Conservation (phyloP, 2,113 vertebrate species). For the Cebidichthys violaceus region DNA sequence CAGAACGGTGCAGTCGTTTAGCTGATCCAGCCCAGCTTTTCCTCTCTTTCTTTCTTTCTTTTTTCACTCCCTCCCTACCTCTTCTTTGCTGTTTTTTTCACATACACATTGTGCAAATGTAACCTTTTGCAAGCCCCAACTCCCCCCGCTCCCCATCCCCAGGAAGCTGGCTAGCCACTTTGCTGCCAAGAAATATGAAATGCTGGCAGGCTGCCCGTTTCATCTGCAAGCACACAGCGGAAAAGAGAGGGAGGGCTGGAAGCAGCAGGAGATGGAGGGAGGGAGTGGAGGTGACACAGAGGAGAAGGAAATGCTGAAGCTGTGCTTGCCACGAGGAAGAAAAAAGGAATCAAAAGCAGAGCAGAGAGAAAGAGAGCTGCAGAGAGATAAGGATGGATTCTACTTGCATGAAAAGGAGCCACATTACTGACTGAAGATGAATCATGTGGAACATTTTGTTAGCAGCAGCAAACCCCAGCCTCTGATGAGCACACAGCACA, state of each 20-base stretch:
- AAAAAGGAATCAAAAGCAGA: conserved; percentile 65
- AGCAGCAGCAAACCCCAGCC: conserved; percentile 24
- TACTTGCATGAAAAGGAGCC: conserved; percentile 70
- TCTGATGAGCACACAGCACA: conserved; percentile 29
- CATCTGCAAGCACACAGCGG: conserved; percentile 86
- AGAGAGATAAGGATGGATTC: conserved; percentile 69
- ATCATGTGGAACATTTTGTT: conserved; percentile 66
- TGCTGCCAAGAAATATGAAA: conserved; percentile 91
- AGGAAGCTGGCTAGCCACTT: conserved; percentile 87
- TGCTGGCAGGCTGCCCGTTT: conserved; percentile 93
- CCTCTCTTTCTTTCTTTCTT: conserved; percentile 73
- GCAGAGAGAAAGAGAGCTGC: conserved; percentile 64
- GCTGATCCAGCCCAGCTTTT: conserved; percentile 77
- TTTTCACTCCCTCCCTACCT: conserved; percentile 68
- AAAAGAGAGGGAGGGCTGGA: conserved; percentile 65
- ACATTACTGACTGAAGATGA: conserved; percentile 68
- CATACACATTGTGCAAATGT: conserved; percentile 93
- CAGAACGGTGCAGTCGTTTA: conserved; percentile 81
- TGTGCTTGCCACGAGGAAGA: conserved; percentile 67
- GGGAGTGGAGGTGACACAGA: conserved; percentile 73
- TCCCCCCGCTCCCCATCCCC: conserved; percentile 75
- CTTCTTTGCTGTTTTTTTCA: conserved; percentile 81
- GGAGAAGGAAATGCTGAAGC: conserved; percentile 70
- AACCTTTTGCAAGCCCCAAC: conserved; percentile 89
- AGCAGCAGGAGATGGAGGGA: conserved; percentile 66